phyloP scores from a whole-genome alignment of 2,113 vertebrate species.

The Bambusicola thoracicus region DNA sequence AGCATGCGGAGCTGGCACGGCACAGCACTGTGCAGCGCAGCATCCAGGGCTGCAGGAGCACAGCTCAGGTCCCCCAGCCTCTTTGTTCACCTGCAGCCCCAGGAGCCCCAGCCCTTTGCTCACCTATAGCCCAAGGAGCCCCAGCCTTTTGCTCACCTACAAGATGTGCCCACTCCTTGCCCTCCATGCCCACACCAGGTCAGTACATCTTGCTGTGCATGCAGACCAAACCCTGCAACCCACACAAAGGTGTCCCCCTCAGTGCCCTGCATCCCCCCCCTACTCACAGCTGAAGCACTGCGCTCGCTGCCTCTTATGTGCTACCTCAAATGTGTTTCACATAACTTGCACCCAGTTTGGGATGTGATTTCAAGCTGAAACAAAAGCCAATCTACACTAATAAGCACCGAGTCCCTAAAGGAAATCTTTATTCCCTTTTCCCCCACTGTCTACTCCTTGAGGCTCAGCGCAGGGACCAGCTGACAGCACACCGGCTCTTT shows the following conservation, averaged over 20 bases:
- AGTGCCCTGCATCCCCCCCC: neutral
- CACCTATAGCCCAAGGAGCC: too few species aligned
- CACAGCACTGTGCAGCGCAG: neutral
- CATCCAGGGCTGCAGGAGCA: neutral
- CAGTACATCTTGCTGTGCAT: accelerated
- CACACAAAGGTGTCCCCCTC: neutral
- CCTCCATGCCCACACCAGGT: neutral
- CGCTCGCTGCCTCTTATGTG: neutral
- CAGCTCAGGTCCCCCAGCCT: neutral
- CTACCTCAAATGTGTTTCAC: neutral
- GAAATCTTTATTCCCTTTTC: neutral
- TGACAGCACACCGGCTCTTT: neutral
- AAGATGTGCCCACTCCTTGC: neutral
- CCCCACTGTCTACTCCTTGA: neutral
- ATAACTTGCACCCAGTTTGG: accelerated
- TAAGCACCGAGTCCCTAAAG: accelerated
- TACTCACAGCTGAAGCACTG: accelerated
- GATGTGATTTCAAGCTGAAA: neutral
- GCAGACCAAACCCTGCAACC: neutral
- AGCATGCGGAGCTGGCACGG: neutral
- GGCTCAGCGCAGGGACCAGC: neutral
- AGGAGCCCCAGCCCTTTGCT: too few species aligned
- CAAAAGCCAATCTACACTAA: neutral
- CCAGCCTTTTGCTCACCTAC: neutral
- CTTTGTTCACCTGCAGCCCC: neutral